Evolutionary conservation across 2,888 invertebrate species (phyloP).

Genomic region (Phalera bucephala): DNA sequence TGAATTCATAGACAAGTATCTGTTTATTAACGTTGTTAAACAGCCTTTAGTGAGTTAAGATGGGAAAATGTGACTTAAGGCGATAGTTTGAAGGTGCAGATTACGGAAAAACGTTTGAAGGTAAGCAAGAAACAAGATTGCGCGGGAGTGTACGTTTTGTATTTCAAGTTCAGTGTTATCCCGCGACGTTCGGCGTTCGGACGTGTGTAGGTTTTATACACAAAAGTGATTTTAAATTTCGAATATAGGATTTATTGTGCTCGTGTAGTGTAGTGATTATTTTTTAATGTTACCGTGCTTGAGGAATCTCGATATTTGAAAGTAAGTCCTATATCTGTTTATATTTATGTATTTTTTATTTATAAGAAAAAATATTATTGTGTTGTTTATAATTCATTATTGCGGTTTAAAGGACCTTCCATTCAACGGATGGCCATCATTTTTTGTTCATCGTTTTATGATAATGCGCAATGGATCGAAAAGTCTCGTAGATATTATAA

Average conservation of each 20-base stretch:
- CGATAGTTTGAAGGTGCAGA: slow-evolving; percentile 4
- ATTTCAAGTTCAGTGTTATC: slow-evolving; percentile 72
- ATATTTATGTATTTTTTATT: too few species aligned
- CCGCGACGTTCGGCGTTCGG: slow-evolving; percentile 45
- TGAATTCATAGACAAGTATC: slow-evolving; percentile 27
- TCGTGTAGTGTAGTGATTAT: slow-evolving; percentile 32
- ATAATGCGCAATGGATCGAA: slow-evolving; percentile 17
- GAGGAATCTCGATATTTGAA: slow-evolving; percentile 6
- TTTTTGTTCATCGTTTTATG: too few species aligned
- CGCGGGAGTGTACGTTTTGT: slow-evolving; percentile 43
- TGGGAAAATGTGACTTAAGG: slow-evolving; percentile 6
- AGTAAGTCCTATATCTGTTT: not conserved
- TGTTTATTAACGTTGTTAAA: slow-evolving; percentile 7
- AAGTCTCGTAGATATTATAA: slow-evolving; percentile 19
- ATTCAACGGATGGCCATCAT: slow-evolving; percentile 18
- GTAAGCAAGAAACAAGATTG: slow-evolving; percentile 46
- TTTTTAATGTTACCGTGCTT: slow-evolving; percentile 24
- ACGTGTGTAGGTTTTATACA: slow-evolving; percentile 31
- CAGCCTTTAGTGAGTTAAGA: slow-evolving; percentile 1
- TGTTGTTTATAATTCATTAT: slow-evolving; percentile 2
- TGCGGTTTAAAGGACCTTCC: slow-evolving; percentile 16
- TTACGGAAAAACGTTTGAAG: slow-evolving; percentile 36
- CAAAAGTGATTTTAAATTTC: slow-evolving; percentile 28
- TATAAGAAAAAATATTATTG: too few species aligned
- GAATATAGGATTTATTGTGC: slow-evolving; percentile 34